Base-by-base conservation (phyloP, 2,888 invertebrate genomes). In the Pemphredon lugubris region DNA sequence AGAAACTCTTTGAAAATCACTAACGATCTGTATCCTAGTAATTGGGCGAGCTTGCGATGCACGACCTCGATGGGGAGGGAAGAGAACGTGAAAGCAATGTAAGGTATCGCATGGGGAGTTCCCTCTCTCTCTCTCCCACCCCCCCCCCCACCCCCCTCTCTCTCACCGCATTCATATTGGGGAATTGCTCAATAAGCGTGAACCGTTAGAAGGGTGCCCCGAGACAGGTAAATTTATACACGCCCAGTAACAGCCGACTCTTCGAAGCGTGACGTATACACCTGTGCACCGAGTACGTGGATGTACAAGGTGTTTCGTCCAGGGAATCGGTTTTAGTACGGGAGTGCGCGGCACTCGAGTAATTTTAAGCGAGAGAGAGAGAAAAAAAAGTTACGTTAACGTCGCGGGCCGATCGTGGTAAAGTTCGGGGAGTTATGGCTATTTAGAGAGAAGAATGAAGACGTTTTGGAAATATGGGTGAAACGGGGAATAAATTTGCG, bases 11-110 rank as follows among this genome's bases (percentile, higher is more conserved):
- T 70, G 74, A 68, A 73, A 78, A 76, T 78, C 59, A 55, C 71
- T 79, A 82, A 82, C 74, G 82, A 81, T 50, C 65, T 75, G 61
- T 73, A 75, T 77, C 58, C 71, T 68, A 68, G 73, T 82, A 82
- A 82, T 81, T 82, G 81, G 77, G 70, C 53, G 59, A 44, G 63
- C 51, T 58, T 55, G 71, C 64, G 58, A 65, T 66, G 50, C 66
- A 53, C 53, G 64, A 42, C 54, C 71, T 54, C 54, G 64, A 44
- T 40, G 68, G 61, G 23, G 37, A 63, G 55, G 57, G 48, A 37
- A 13, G 67, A 16, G 65, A 60, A 64, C 71, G 63, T 58, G 77
- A 69, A 66, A 66, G 74, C 59, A 53, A 69, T 60, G 74, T 63
- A 53, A 63, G 68, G 74, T 58, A 74, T 74, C 54, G 71, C 63